Conservation (phyloP, 2,113 vertebrate species). For the Colinus virginianus region DNA sequence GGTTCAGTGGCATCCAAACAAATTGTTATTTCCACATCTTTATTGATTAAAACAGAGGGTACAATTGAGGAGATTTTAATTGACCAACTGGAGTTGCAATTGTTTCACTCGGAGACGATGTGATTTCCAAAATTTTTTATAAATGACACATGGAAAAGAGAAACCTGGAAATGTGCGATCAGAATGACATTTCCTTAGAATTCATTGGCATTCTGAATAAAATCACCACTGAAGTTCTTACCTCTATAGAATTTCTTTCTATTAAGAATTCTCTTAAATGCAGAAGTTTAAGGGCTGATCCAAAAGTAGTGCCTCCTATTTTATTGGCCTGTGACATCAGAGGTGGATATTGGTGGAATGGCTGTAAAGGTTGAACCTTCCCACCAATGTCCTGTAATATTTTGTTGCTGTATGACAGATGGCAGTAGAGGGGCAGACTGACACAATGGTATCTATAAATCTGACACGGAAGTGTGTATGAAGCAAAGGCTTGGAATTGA, state of each 20-base stretch:
- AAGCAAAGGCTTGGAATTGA: too few relatives aligned
- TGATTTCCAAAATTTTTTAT: not conserved
- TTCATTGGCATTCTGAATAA: not conserved
- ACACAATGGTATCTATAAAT: too few relatives aligned
- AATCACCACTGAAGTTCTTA: not conserved
- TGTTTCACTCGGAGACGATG: not conserved
- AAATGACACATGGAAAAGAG: not conserved
- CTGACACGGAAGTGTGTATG: too few relatives aligned
- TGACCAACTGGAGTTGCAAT: not conserved
- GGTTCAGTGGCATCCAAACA: not conserved
- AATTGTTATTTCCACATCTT: not conserved
- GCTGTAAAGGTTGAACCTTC: too few relatives aligned
- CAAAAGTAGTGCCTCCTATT: too few relatives aligned
- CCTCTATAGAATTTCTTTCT: not conserved
- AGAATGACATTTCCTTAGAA: not conserved
- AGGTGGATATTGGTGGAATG: too few relatives aligned
- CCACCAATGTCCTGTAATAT: too few relatives aligned
- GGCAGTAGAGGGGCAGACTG: too few relatives aligned
- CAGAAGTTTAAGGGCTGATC: not conserved
- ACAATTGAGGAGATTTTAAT: conserved; percentile 9
- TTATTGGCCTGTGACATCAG: too few relatives aligned
- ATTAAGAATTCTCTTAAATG: not conserved
- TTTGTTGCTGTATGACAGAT: too few relatives aligned
- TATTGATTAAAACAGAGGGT: conserved; percentile 6
- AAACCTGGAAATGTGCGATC: not conserved